Conservation (phyloP, 2,888 invertebrate genomes). For the Nomada fabriciana region DNA sequence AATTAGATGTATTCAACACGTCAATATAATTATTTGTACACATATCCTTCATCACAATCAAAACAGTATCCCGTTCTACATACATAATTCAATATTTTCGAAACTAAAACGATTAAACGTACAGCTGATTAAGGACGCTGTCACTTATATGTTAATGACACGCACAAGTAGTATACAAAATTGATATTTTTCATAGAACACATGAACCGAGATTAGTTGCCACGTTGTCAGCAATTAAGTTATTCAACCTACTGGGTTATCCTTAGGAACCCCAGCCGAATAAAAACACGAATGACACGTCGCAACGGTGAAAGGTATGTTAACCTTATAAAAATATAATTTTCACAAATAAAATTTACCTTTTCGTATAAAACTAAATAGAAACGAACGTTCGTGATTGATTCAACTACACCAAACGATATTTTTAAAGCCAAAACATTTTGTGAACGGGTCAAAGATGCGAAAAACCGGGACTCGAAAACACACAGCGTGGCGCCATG, state of each 20-base stretch:
- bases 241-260: background rate
- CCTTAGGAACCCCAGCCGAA: constrained; percentile 1
- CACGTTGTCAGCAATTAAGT: background rate
- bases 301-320: constrained; percentile 55
- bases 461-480: constrained; percentile 49
- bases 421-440: constrained; percentile 62
- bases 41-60: background rate
- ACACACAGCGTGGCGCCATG: constrained; percentile 74
- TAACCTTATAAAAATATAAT: constrained; percentile 54
- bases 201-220: background rate
- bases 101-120: background rate
- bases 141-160: constrained; percentile 18
- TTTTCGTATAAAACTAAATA: constrained; percentile 22
- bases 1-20: background rate
- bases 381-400: background rate
- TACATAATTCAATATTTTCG: constrained; percentile 37
- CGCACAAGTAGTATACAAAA: background rate
- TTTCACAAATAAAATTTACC: constrained; percentile 33
- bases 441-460: constrained; percentile 57
- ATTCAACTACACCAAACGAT: background rate
- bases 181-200: background rate
- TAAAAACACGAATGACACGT: constrained; percentile 74
- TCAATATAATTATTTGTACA: background rate
- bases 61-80: background rate
- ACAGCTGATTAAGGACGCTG: constrained; percentile 42